Evolutionary conservation across 2,113 vertebrate genomes (phyloP), one percentile per base, ranked within the genome.

Genomic region (Lycaon pictus): DNA sequence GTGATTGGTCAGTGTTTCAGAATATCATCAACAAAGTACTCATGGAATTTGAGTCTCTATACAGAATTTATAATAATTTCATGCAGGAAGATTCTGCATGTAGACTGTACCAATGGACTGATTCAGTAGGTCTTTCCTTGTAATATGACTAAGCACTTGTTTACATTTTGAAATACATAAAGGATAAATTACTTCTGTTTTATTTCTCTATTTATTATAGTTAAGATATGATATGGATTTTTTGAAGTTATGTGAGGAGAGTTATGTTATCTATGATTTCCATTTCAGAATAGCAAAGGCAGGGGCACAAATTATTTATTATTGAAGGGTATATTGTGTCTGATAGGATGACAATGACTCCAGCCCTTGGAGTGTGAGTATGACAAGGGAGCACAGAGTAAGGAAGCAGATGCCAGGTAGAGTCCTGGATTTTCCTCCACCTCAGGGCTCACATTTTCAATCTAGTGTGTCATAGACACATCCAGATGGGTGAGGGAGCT

Each of bases 111-210:
- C 43, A 32, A 17, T 7, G 4, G 20, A 51, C 17, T 19, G 51
- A 9, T 55, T 91, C 60, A 56, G 3, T 60, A 35, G 7, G 17
- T 83, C 48, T 89, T 96, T 87, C 53, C 25, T 77, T 89, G 11
- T 43, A 89, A 62, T 83, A 87, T n/a, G 19, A 95, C 11, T 15
- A 79, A 90, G 4, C 15, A 65, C 71, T 62, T 58, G 29, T 92
- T 89, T 82, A 67, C n/a, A 86, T 86, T 74, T 87, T 83, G 62
- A 90, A 95, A 91, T 82, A 60, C 7, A 82, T n/a, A 67, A 65
- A 37, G 37, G 17, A 55, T 67, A 91, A 88, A 67, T 93, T 69
- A 71, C 12, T n/a, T 82, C 56, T 51, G 0, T 5, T 67, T 48
- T 65, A 27, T 37, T 87, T n/a, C 5, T 37, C 1, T 43, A 65